These are phyloP conservation scores for Carterocephalus palaemon DNA, from an alignment of 2,888 invertebrate species.

Conservation along the genomic window DNA sequence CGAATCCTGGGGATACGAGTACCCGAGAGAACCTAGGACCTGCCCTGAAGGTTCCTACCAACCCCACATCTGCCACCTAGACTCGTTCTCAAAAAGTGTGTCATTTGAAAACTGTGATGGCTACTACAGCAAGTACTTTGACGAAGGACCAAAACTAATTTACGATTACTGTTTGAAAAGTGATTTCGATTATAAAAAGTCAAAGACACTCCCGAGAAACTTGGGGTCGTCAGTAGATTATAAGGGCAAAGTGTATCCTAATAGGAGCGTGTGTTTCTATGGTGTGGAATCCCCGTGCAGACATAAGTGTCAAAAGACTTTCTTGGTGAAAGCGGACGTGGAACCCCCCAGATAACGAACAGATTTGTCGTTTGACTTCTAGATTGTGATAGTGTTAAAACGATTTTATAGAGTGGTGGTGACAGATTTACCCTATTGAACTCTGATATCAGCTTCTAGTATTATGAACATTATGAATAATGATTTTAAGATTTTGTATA, in stretches of 20 bases:
- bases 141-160: conserved; percentile 57
- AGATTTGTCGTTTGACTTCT: conserved; percentile 18
- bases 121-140: conserved; percentile 64
- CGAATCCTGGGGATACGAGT: conserved; percentile 44
- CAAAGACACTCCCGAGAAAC: conserved; percentile 65
- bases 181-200: conserved; percentile 60
- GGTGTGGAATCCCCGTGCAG: conserved; percentile 48
- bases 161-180: conserved; percentile 71
- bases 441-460: neutral
- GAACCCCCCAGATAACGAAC: conserved; percentile 66
- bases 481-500: neutral
- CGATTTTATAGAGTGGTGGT: conserved; percentile 1
- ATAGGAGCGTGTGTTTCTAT: conserved; percentile 61
- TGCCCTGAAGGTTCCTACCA: conserved; percentile 61
- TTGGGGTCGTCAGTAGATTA: conserved; percentile 57
- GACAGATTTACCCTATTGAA: conserved; percentile 5
- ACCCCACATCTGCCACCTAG: conserved; percentile 43
- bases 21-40: conserved; percentile 49
- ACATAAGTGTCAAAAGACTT: conserved; percentile 41
- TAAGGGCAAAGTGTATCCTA: conserved; percentile 47
- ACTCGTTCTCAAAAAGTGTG: conserved; percentile 53
- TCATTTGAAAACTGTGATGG: conserved; percentile 59
- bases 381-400: conserved; percentile 12
- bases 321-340: conserved; percentile 61
- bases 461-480: neutral